Evolutionary conservation across 2,113 vertebrate species (phyloP), one percentile per base, ranked within the genome.

Genomic region (Connochaetes taurinus): DNA sequence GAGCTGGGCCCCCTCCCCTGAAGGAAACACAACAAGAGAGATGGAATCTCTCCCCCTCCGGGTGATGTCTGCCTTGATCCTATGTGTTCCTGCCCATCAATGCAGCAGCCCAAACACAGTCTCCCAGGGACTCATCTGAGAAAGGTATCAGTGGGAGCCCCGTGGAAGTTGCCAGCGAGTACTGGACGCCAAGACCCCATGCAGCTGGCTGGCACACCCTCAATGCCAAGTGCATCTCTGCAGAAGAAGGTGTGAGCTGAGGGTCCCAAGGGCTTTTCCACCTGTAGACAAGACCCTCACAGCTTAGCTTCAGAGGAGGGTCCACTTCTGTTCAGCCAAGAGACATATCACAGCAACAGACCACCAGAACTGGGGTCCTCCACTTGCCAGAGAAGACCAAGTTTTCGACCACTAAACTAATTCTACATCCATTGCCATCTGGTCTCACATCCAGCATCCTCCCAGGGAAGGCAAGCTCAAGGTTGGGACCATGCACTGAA

Each of bases 141-240:
- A 45, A 64, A 45, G 64, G 16, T 40, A 25, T 33, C 8, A 1
- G 1, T 0, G 1, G 29, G 21, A 71, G 62, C 87, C 11, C 25
- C 1, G 4, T 21, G 50, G 82, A 50, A 43, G 67, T 12, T 47
- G 27, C 15, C 1, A 3, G 52, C 6, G 2, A 15, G 76, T 31
- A 5, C 2, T 15, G 15, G 7, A 7, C 0, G 3, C n/a, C 0
- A 1, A 17, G n/a, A n/a, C 36, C 71, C 50, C 3, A 0, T 29
- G 52, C 25, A 10, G 5, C 23, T 29, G 78, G 23, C 23, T 29
- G 23, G 2, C 4, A 5, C 10, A 7, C 23, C 50, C 7, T 27
- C 13, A 4, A 27, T 0, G 17, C 6, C 43, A 19, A 33, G 15
- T 14, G 29, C 1, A 1, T 33, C 85, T 87, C 14, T 33, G 2